These are phyloP conservation scores for Hiodon alosoides DNA, from an alignment of 2,113 vertebrate genomes.

Conservation along the genomic window DNA sequence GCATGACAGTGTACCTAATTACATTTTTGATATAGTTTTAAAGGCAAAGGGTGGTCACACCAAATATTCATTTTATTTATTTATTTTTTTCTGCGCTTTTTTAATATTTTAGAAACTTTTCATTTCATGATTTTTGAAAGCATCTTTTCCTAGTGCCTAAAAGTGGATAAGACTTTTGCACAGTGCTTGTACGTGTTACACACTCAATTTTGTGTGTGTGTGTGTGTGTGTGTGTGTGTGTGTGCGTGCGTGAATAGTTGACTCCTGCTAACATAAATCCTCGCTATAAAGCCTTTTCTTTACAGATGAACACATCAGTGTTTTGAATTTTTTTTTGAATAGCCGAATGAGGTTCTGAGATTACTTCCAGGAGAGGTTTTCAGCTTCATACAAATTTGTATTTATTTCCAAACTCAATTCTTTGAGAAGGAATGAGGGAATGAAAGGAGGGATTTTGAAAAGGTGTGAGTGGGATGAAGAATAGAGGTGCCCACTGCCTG, in stretches of 20 bases:
- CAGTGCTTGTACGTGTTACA: too few species aligned
- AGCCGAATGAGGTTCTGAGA: conserved; percentile 26
- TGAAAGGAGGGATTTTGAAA: conserved; percentile 21
- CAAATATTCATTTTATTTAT: too few species aligned
- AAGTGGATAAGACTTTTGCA: too few species aligned
- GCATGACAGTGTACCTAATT: too few species aligned
- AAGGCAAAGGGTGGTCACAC: too few species aligned
- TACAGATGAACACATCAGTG: conserved; percentile 33
- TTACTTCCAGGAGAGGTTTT: not conserved
- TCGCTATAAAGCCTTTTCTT: conserved; percentile 33
- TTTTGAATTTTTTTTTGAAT: conserved; percentile 37
- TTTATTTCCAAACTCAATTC: conserved; percentile 12
- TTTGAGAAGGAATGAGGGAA: conserved; percentile 32
- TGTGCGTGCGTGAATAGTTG: conserved; percentile 24
- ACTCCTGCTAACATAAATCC: conserved; percentile 27
- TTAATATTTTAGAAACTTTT: too few species aligned
- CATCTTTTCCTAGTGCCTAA: too few species aligned
- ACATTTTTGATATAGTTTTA: too few species aligned
- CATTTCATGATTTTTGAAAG: too few species aligned
- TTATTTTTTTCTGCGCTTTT: too few species aligned
- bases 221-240: conserved; percentile 9
- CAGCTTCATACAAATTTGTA: not conserved
- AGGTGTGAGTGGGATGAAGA: conserved; percentile 23
- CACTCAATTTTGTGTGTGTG: too few species aligned
- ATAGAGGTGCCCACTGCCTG: conserved; percentile 8